A percentile compares a stretch with the other conserved stretches of the same genome.
Conservation (phyloP, 2,888 invertebrate species). For the Drosophila demipolita region DNA sequence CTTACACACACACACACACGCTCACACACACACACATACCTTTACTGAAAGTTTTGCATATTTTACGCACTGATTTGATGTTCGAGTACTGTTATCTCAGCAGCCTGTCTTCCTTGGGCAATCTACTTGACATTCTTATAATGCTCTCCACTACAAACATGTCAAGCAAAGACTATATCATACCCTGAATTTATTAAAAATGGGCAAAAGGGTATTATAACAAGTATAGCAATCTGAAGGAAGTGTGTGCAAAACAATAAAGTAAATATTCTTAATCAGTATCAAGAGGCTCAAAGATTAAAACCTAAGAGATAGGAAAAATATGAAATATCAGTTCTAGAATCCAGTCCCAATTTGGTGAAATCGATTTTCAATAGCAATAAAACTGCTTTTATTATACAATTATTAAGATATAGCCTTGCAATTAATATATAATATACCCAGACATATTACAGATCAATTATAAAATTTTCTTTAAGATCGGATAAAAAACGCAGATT, state of each 20-base stretch:
- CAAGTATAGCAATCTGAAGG: neutral
- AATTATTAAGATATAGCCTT: neutral
- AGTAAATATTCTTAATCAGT: neutral
- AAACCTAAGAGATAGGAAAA: neutral
- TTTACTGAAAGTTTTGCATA: constrained; percentile 67
- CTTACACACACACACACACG: constrained; percentile 17
- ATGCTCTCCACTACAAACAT: neutral
- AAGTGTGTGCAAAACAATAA: neutral
- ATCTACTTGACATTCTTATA: constrained; percentile 23
- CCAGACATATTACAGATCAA: neutral
- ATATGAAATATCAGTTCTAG: neutral
- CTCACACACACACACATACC: neutral
- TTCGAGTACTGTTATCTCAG: constrained; percentile 33
- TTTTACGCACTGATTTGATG: constrained; percentile 68
- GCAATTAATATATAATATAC: too few relatives aligned
- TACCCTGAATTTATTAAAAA: neutral
- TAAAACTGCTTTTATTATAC: neutral
- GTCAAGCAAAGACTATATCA: neutral
- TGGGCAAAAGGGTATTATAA: neutral
- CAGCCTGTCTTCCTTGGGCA: constrained; percentile 21
- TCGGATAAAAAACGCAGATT: neutral
- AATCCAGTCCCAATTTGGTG: neutral
- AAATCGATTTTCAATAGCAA: neutral
- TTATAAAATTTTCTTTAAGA: fast-evolving
- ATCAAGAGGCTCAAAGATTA: neutral